Evolutionary conservation across 2,113 vertebrate genomes (phyloP), one percentile per base, ranked within the genome.

Genomic region (Rhadina sibilatrix): DNA sequence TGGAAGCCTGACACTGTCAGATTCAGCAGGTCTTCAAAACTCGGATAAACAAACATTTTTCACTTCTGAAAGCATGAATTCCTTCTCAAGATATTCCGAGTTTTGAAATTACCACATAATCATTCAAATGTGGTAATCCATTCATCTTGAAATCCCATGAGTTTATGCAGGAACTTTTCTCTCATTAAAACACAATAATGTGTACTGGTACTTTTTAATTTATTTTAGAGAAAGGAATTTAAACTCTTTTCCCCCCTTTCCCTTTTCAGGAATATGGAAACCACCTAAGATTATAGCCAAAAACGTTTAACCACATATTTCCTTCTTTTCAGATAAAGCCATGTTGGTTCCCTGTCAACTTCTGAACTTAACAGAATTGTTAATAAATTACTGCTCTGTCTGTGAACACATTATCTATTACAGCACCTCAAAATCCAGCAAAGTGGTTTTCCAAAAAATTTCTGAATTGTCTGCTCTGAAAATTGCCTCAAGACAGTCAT

Each of bases 221-320:
- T 84, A 89, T 74, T 95, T 60, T 42, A 94, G 47, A 77, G 68
- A 59, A 78, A 94, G 83, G 46, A 79, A 90, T 89, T 94, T 72
- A 96, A 85, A 91, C 75, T 96, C 76, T 79, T 94, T 93, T 93
- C 94, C 31, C 56, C 59, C 80, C 30, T 52, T 53, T 56, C 44
- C 47, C 56, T 69, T 91, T 92, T 90, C 96, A 97, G 97, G 98
- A 97, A 94, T 98, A 98, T 97, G 97, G 97, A 98, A 98, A 97
- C 75, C 95, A 97, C 89, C 75, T 90, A 90, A 96, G 94, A 97
- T 90, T 91, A 94, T 25, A 97, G 95, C 91, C 92, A 74, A 98
- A 99, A 98, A 98, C 95, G 98, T 98, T 98, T 98, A 97, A 99
- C 99, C 99, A 98, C 99, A 98, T 90, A 98, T 98, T 99, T 99